phyloP scores from a whole-genome alignment of 2,888 invertebrate species.

The Dolichomitus sp. region DNA sequence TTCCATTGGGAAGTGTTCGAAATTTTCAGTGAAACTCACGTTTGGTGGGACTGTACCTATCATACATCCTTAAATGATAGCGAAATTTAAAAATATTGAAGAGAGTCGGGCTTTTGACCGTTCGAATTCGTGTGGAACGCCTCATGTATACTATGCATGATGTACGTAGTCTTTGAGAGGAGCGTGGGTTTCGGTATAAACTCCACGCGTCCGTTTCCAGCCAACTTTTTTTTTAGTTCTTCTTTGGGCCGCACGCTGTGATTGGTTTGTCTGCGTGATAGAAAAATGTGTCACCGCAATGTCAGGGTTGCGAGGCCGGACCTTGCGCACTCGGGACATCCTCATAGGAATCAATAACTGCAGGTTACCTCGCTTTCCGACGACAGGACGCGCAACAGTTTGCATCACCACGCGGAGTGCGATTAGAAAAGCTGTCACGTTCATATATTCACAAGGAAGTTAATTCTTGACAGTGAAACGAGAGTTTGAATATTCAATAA shows the following conservation, averaged over 20 bases:
- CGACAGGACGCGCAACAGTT: constrained; percentile 81
- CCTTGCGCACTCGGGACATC: constrained; percentile 77
- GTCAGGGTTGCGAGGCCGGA: constrained; percentile 61
- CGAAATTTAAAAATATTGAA: no score
- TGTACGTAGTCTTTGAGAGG: no score
- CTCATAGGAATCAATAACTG: constrained; percentile 80
- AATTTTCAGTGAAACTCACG: no score
- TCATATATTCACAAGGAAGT: constrained; percentile 3
- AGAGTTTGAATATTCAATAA: background rate
- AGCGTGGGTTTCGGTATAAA: background rate
- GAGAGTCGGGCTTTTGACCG: no score
- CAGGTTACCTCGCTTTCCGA: constrained; percentile 74
- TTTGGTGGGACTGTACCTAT: no score
- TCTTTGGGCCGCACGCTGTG: background rate
- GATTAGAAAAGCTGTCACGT: constrained; percentile 35
- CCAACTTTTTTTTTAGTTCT: background rate
- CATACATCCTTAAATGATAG: no score
- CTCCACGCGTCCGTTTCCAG: background rate
- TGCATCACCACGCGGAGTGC: constrained; percentile 63
- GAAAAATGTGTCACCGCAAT: constrained; percentile 23
- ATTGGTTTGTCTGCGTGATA: constrained; percentile 8
- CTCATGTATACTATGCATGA: no score
- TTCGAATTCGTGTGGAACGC: no score
- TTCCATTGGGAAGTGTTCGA: no score
- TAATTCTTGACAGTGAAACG: constrained; percentile 45